Conservation (phyloP, 30 jellyfish, hydroid and myxozoan genomes). For the Rhopilema esculentum region DNA sequence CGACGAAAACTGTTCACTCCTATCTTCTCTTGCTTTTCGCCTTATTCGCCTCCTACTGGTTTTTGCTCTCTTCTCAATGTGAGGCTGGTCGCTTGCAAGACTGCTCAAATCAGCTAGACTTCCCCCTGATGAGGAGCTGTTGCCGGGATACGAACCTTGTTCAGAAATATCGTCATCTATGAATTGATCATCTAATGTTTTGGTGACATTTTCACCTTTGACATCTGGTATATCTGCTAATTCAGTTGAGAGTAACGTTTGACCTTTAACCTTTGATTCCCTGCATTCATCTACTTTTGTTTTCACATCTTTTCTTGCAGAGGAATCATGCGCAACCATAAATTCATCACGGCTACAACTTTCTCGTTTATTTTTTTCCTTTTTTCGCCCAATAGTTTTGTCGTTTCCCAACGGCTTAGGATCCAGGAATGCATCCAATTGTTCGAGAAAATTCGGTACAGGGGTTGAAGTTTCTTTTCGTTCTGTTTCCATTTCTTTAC, state of each 20-base stretch:
- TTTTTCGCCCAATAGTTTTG: neutral
- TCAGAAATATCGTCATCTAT: neutral
- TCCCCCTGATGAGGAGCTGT: constrained; percentile 47
- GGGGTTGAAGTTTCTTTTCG: neutral
- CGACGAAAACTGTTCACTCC: neutral
- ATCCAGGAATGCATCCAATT: constrained; percentile 24
- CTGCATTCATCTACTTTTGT: neutral
- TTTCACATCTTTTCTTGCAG: neutral
- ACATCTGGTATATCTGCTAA: neutral
- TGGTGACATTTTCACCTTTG: neutral
- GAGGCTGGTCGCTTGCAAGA: constrained; percentile 63
- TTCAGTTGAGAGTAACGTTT: neutral
- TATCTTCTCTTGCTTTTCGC: constrained; percentile 12
- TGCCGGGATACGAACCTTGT: neutral
- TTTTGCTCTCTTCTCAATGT: constrained; percentile 14
- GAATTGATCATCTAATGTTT: neutral
- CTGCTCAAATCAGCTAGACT: constrained; percentile 70
- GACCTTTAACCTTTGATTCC: neutral
- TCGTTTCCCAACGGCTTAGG: constrained; percentile 43
- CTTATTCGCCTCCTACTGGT: constrained; percentile 47
- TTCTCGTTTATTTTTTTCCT: neutral
- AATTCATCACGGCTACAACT: neutral
- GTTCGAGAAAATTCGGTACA: constrained; percentile 3
- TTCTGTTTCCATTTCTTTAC: neutral
- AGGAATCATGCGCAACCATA: neutral